Conservation (phyloP, 2,888 invertebrate species). For the Prostheceraeus crozeri region DNA sequence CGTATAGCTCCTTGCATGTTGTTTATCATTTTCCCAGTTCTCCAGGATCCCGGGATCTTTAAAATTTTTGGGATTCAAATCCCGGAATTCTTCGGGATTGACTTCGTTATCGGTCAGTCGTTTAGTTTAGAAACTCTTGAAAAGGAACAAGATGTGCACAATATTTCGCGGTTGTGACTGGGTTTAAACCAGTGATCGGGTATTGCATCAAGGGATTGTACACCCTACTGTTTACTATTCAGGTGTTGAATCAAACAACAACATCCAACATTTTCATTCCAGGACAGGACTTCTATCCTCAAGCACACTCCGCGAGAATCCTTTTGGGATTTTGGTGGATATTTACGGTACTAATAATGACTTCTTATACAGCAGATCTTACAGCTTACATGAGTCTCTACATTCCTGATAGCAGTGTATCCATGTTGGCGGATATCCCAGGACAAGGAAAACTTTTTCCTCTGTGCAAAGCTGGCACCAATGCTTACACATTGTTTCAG, state of each 20-base stretch:
- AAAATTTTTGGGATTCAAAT: no score
- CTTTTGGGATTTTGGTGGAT: slow-evolving; percentile 39
- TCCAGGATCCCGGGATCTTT: no score
- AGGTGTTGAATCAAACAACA: no score
- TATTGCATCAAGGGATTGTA: not conserved
- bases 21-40: no score
- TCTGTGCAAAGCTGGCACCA: slow-evolving; percentile 35
- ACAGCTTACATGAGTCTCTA: slow-evolving; percentile 35
- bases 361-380: slow-evolving; percentile 38
- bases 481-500: slow-evolving; percentile 34
- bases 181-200: not conserved
- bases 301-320: slow-evolving; percentile 35
- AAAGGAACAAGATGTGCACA: no score
- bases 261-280: no score
- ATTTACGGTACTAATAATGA: slow-evolving; percentile 36
- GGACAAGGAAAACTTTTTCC: slow-evolving; percentile 18
- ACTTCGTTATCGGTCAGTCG: no score
- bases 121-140: no score
- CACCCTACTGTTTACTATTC: no score
- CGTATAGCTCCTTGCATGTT: no score
- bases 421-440: slow-evolving; percentile 31
- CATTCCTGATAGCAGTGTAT: slow-evolving; percentile 32
- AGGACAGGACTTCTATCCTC: slow-evolving; percentile 39
- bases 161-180: no score
- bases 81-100: no score